Evolutionary conservation across 2,888 invertebrate genomes (phyloP).

Genomic region (Apamea sordens): DNA sequence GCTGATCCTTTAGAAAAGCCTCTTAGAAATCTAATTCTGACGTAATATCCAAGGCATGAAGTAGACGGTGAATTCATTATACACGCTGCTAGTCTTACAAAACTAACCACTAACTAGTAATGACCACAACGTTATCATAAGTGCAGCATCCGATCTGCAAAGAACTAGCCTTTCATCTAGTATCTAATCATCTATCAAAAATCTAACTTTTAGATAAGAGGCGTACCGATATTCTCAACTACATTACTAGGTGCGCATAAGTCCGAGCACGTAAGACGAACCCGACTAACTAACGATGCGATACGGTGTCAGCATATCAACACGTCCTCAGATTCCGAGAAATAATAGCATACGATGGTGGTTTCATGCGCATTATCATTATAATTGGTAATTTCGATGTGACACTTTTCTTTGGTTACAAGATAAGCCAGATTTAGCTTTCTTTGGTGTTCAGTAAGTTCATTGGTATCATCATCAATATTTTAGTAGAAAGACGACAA

Average conservation of each 20-base stretch:
- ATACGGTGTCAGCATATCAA: conserved; percentile 66
- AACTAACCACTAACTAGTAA: neutral
- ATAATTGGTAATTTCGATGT: conserved; percentile 56
- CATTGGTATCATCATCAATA: neutral
- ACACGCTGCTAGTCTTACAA: neutral
- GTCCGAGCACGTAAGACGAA: conserved; percentile 51
- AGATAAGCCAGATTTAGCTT: conserved; percentile 6
- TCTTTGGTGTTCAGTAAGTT: neutral
- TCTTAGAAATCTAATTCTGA: neutral
- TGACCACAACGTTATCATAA: neutral
- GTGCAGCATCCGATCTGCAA: neutral
- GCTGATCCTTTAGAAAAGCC: neutral
- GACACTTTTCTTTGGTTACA: conserved; percentile 33
- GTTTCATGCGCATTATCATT: conserved; percentile 56
- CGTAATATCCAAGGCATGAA: neutral
- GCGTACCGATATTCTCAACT: conserved; percentile 16
- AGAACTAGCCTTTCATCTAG: neutral
- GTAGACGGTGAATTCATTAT: neutral
- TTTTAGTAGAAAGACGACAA: neutral
- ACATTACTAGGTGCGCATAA: conserved; percentile 49
- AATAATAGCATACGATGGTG: conserved; percentile 67
- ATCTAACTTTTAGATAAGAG: conserved; percentile 50
- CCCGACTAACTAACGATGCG: conserved; percentile 26
- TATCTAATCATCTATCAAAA: conserved; percentile 14
- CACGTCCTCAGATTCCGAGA: conserved; percentile 69